These are phyloP conservation scores for Anolis carolinensis DNA, from an alignment of 2,113 vertebrate genomes.

Conservation along the genomic window DNA sequence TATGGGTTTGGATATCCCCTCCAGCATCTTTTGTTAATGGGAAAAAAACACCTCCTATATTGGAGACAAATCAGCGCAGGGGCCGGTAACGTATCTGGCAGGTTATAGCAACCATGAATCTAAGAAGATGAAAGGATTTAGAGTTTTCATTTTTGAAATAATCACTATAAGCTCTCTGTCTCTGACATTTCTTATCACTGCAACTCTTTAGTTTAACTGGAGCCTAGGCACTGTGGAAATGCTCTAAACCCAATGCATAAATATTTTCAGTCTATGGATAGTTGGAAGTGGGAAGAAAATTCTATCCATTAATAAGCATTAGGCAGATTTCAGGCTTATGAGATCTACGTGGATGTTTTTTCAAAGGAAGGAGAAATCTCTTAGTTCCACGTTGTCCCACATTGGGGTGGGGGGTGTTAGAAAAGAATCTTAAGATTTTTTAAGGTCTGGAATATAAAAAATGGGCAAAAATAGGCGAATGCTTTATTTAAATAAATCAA, in stretches of 20 bases:
- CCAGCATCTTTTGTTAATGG: conserved; percentile 34
- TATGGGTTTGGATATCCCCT: conserved; percentile 54
- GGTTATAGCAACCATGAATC: neutral
- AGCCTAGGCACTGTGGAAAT: neutral
- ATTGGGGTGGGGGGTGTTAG: no score
- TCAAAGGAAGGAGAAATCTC: no score
- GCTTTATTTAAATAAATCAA: no score
- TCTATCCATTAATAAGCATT: neutral
- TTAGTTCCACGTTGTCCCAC: no score
- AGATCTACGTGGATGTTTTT: no score
- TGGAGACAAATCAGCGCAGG: neutral
- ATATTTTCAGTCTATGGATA: neutral
- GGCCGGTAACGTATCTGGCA: neutral
- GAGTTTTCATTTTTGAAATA: neutral
- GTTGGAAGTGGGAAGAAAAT: neutral
- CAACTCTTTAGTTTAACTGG: neutral
- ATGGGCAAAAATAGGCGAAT: no score
- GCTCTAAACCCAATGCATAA: neutral
- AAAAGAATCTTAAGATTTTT: no score
- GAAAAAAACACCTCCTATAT: conserved; percentile 26
- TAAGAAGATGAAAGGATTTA: conserved; percentile 21
- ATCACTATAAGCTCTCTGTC: neutral
- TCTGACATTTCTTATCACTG: neutral
- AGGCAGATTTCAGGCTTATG: no score
- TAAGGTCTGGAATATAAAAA: no score